Percentiles rank a stretch among this genome's conserved stretches.
These are phyloP conservation scores for Antrozous pallidus DNA, from an alignment of 2,797 vertebrate genomes.

Conservation along the genomic window DNA sequence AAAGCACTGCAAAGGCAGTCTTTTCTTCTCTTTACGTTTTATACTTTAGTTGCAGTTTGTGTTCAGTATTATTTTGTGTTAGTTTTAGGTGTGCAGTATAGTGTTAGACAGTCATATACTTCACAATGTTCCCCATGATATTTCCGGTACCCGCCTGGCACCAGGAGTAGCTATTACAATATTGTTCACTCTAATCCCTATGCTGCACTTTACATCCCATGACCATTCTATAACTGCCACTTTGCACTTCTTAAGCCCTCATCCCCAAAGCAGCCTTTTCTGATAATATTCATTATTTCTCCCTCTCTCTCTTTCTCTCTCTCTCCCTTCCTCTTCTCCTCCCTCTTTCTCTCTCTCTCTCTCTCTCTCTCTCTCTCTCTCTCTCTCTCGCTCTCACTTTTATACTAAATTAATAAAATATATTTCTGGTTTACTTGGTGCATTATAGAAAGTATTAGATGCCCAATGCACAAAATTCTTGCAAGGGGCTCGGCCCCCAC, in stretches of 20 bases:
- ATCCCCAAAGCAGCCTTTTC: background rate
- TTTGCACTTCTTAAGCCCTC: background rate
- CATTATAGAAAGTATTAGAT: conserved; percentile 1
- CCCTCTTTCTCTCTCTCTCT: background rate
- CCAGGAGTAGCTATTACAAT: background rate
- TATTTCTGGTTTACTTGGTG: background rate
- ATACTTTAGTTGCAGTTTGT: background rate
- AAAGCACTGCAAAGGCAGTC: background rate
- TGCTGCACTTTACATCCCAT: background rate
- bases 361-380: background rate
- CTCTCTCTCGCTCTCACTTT: background rate
- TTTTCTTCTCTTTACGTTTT: background rate
- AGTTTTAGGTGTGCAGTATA: background rate
- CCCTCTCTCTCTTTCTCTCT: too few species aligned
- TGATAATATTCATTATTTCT: background rate
- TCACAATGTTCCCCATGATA: background rate
- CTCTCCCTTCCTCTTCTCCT: too few species aligned
- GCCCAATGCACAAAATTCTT: too few species aligned
- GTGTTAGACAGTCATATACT: background rate
- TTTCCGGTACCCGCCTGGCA: background rate
- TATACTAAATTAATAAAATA: conserved; percentile 10
- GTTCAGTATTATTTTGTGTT: background rate
- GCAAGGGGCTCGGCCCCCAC: too few species aligned
- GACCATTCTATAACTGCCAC: background rate
- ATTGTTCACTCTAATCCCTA: background rate